Base-by-base conservation (phyloP, 2,797 vertebrate genomes). In the Oreochromis mossambicus region DNA sequence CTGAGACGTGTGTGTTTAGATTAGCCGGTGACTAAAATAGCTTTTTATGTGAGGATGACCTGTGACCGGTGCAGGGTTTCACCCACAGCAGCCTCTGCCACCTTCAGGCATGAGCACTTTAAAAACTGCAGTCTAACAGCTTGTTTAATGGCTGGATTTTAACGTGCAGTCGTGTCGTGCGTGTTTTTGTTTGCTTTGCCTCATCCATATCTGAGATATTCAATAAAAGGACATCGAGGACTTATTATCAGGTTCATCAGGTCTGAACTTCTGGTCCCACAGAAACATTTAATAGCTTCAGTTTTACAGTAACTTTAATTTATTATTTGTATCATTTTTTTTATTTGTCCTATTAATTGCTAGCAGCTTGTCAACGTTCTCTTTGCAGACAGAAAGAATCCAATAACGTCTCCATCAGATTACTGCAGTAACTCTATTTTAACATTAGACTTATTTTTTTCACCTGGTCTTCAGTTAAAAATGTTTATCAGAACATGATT, bases 81-180 rank as follows among this genome's bases (percentile, higher is more conserved):
- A 46, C 14, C 41, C 41, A 46, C 66, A 17, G 41, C 21, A 70
- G 41, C 14, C 2, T 46, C 38, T 10, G 38, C 7, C 14, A 46
- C 4, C 41, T 70, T 0, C 38, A 46, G 13, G 38, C 21, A 43
- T 1, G n/a, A 68, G 36, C 7, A 4, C 63, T 24, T 68, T 43
- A 43, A 26, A 17, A 26, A 70, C 66, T 70, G 38, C 36, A 0
- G 38, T 0, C 38, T 9, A 0, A 24, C 21, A 6, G 21, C 38
- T 43, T 70, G 41, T 43, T 46, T 43, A 1, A 10, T 17, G 66
- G 8, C 66, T 3, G 8, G 14, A 48, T 11, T 46, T 48, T 12
- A 73, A 73, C 6, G 2, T 48, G 24, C 68, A 48, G 41, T 12
- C 4, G 2, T 11, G 68, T 46, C 66, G 2, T 15, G 66, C 26